phyloP scores from a whole-genome alignment of 2,888 invertebrate genomes.

The Lycia hirtaria region DNA sequence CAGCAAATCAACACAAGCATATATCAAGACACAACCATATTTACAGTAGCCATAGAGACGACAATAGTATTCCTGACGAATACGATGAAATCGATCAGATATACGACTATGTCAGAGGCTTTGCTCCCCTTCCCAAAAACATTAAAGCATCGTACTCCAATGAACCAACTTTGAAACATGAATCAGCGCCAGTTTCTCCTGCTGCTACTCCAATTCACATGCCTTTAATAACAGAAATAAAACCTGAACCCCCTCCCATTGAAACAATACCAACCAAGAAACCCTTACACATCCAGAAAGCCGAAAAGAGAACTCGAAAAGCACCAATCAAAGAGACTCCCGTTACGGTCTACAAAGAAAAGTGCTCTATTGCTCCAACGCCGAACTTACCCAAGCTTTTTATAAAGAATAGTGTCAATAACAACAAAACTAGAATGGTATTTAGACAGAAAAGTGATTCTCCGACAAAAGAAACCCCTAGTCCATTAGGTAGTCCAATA shows the following conservation, averaged over 20 bases:
- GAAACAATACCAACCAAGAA: conserved; percentile 96
- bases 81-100: conserved; percentile 98
- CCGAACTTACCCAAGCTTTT: conserved; percentile 90
- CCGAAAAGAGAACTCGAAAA: conserved; percentile 91
- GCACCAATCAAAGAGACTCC: conserved; percentile 84
- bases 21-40: conserved; percentile 81
- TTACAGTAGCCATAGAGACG: conserved; percentile 86
- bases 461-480: conserved; percentile 89
- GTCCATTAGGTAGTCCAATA: conserved; percentile 83
- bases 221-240: conserved; percentile 85
- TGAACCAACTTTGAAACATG: conserved; percentile 75
- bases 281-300: conserved; percentile 82
- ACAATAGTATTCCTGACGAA: conserved; percentile 90
- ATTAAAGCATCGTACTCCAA: conserved; percentile 88
- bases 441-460: conserved; percentile 90
- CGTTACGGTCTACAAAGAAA: conserved; percentile 85
- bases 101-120: conserved; percentile 97
- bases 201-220: conserved; percentile 84
- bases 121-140: conserved; percentile 95
- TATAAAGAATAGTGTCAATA: conserved; percentile 90
- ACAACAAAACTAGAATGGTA: conserved; percentile 87
- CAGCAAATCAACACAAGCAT: conserved; percentile 86
- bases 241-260: conserved; percentile 96
- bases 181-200: conserved; percentile 84
- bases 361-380: conserved; percentile 82